Base-by-base conservation (phyloP, 2,888 invertebrate genomes). In the Halictus ligatus region DNA sequence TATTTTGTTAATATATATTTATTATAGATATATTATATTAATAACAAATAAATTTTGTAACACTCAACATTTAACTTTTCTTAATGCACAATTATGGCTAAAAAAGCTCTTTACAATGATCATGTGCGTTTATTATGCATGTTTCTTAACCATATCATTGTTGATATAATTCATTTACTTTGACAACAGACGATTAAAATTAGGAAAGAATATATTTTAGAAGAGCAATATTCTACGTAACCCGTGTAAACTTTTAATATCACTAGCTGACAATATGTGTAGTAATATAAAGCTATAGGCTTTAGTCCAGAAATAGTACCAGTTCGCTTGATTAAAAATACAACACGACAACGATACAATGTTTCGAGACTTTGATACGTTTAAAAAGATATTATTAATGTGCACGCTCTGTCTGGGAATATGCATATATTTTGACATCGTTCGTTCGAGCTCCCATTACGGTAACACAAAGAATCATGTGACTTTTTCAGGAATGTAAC, bases 181-280 rank as follows among this genome's bases (percentile, higher is more conserved):
- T 48, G 13, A 15, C 48, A 48, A 48, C 12, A 43, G 43, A 43
- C 43, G 10, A 50, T 35, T 69, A 7, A 77, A 50, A 35, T n/a
- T 13, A 60, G 18, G 7, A 54, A 10, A 50, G 50, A 75, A 40
- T 50, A 67, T 80, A 54, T 35, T 80, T 75, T 75, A 29, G 25
- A 50, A 75, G 50, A 67, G 54, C 15, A 18, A 1, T 69, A 75
- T 21, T 64, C 29, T 25, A 71, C 29, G 40, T 21, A 72, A 67
- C 25, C 25, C 13, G 15, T 75, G 50, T 25, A 73, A 21, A 69
- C 12, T 54, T 21, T n/a, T 69, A 75, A 69, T 80, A 69, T 80
- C 46, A 80, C 76, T 71, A 80, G 71, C 21, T 29, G 13, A 80
- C 40, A 75, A 75, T 50, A 8, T 43, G 12, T 67, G 29, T 35